Percentiles rank a stretch among this genome's conserved stretches.
These are phyloP conservation scores for Monochamus alternatus DNA, from an alignment of 2,888 invertebrate genomes.

Conservation along the genomic window DNA sequence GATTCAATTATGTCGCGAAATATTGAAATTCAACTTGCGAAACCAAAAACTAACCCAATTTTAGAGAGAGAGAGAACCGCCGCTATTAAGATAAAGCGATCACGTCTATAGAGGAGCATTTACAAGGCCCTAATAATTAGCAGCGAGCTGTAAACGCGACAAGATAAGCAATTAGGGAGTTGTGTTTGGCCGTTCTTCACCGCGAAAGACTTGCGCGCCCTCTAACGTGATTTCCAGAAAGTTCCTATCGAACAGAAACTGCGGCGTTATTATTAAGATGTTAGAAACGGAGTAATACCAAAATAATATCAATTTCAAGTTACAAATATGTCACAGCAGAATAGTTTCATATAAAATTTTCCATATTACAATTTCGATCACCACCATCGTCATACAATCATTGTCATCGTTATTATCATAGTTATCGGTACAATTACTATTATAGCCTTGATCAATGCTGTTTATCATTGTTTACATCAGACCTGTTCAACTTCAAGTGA, in stretches of 20 bases:
- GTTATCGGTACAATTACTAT: no score
- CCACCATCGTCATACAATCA: no score
- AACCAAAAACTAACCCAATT: slow-evolving; percentile 22
- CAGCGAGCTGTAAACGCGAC: slow-evolving; percentile 49
- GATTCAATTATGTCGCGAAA: slow-evolving; percentile 3
- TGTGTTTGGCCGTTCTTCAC: slow-evolving; percentile 47
- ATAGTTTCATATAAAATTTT: no score
- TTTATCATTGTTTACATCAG: no score
- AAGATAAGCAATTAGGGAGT: slow-evolving; percentile 54
- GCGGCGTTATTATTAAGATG: not conserved
- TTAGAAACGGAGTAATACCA: no score
- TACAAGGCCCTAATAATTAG: slow-evolving; percentile 38
- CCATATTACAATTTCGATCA: no score
- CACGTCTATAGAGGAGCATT: slow-evolving; percentile 33
- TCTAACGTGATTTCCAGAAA: not conserved
- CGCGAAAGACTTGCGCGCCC: not conserved
- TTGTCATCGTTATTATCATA: no score
- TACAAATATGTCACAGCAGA: no score
- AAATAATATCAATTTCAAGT: no score
- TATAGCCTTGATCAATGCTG: no score
- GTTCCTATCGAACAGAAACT: not conserved
- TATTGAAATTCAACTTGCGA: slow-evolving; percentile 21
- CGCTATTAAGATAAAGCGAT: slow-evolving; percentile 35
- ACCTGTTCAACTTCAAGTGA: no score
- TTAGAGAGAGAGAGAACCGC: slow-evolving; percentile 8